Conservation (phyloP, 2,113 vertebrate species). For the Psilopogon haemacephalus region DNA sequence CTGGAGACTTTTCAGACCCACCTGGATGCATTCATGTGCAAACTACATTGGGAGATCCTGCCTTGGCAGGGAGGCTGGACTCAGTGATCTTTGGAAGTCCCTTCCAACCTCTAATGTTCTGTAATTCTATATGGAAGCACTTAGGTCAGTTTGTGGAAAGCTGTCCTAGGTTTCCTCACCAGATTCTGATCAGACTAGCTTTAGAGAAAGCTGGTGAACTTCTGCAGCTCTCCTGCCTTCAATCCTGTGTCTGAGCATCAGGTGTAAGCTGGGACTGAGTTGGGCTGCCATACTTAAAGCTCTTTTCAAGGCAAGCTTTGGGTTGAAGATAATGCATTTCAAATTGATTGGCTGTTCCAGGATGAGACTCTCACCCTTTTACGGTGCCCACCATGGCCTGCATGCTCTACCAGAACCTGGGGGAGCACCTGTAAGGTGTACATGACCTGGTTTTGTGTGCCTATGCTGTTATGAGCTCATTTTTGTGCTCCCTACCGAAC, state of each 20-base stretch:
- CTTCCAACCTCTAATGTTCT: too few relatives aligned
- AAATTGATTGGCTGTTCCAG: not conserved
- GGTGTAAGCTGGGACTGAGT: not conserved
- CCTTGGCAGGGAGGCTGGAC: too few relatives aligned
- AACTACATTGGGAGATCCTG: too few relatives aligned
- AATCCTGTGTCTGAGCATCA: not conserved
- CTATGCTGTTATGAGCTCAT: not conserved
- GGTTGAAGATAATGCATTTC: not conserved
- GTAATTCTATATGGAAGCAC: too few relatives aligned
- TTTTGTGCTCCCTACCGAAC: not conserved
- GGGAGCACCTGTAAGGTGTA: accelerated
- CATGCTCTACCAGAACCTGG: not conserved
- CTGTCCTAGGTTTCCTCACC: too few relatives aligned
- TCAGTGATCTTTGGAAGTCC: too few relatives aligned
- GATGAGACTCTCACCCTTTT: not conserved
- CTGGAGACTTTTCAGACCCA: too few relatives aligned
- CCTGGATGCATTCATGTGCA: too few relatives aligned
- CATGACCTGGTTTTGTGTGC: accelerated
- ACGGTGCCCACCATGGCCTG: accelerated
- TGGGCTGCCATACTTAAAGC: not conserved
- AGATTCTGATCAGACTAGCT: too few relatives aligned
- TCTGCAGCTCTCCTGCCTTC: not conserved
- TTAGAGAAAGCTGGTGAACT: not conserved
- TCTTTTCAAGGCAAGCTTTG: accelerated
- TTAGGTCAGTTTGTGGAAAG: not conserved